Base-by-base conservation (phyloP, 2,113 vertebrate species). In the Larimichthys crocea region DNA sequence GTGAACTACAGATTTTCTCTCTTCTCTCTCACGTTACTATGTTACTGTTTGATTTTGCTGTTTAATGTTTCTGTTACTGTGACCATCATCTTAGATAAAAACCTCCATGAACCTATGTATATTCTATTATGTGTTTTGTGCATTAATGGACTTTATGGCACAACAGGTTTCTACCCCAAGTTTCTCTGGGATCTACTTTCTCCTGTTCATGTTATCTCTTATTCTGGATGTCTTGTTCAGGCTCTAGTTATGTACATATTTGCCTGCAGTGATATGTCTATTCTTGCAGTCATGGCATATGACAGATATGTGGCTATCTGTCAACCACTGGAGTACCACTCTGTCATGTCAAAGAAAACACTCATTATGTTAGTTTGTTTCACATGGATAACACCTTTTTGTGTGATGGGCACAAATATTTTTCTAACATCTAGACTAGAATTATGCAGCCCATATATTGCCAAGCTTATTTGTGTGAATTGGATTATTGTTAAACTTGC, bases 101-200 rank as follows among this genome's bases (percentile, higher is more conserved):
- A 48, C n/a, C 84, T 92, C 10, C 90, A 92, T 40, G 61, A 89
- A 17, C 91, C 88, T 0, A 92, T 91, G 91, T 90, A 91, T n/a
- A 91, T 24, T 91, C 8, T 87, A 89, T 10, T 3, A 7, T 91
- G 68, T 88, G 87, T 74, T 35, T 35, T 35, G 31, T 90, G 89
- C 57, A 29, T 86, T 2, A 90, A 74, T 62, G 68, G 64, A 2
- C 52, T 92, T 16, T 92, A 87, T 73, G 91, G 88, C 29, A 80
- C 88, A 4, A 24, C 64, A 3, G 87, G 85, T 4, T 92, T 92
- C 48, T 92, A 87, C 60, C 90, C 86, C 16, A 88, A 90, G 68
- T 84, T 91, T 14, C 77, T 92, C 5, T 0, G 56, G 11, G 85
- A 92, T 55, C 85, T 91, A 3, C 3, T 90, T 22, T 71, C 65